These are phyloP conservation scores for Falco berigora DNA, from an alignment of 2,797 vertebrate genomes.

Conservation along the genomic window DNA sequence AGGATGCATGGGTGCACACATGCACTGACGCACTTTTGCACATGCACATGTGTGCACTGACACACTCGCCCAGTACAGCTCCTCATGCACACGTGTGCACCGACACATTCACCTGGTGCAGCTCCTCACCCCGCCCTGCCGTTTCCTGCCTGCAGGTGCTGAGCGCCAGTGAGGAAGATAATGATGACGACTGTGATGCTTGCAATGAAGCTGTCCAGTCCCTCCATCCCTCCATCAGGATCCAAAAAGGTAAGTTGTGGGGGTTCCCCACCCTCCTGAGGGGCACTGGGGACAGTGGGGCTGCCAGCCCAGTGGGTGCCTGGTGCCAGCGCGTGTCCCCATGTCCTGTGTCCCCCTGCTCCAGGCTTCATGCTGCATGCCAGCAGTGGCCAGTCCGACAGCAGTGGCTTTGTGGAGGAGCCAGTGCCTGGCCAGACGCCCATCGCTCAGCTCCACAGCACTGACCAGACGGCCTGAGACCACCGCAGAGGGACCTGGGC, in stretches of 20 bases:
- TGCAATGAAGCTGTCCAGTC: fast-evolving
- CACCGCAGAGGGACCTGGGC: not conserved
- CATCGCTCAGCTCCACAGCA: fast-evolving
- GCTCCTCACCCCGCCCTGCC: not conserved
- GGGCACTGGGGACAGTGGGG: not conserved
- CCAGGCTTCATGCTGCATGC: conserved; percentile 66
- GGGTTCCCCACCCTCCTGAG: too few relatives aligned
- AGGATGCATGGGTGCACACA: too few relatives aligned
- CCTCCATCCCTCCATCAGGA: not conserved
- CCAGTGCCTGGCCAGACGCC: not conserved
- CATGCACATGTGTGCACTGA: too few relatives aligned
- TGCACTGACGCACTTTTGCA: not conserved
- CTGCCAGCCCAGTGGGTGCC: not conserved
- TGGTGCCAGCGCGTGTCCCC: not conserved
- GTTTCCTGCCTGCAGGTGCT: not conserved
- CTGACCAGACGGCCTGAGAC: not conserved
- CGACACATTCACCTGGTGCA: fast-evolving
- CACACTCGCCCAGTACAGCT: not conserved
- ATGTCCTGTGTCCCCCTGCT: not conserved
- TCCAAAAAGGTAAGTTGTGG: not conserved
- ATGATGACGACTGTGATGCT: fast-evolving
- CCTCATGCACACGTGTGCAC: not conserved
- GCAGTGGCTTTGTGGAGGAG: conserved; percentile 78
- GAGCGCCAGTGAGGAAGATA: not conserved
- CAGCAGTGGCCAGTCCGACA: conserved; percentile 74